phyloP scores from a whole-genome alignment of 2,888 invertebrate species.

The Stegana nigrithorax region DNA sequence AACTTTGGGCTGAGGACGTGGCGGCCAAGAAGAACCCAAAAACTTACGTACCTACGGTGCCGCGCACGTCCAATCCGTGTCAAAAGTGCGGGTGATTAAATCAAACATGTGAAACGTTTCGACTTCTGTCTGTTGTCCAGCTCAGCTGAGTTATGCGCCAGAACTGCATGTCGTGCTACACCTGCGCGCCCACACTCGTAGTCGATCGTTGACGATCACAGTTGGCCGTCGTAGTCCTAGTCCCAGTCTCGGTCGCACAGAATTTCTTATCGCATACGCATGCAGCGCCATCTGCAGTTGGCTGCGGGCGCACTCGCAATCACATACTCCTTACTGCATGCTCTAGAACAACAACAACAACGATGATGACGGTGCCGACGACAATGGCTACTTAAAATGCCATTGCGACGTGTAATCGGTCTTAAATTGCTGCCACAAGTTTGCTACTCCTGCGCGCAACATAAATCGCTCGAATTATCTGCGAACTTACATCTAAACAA shows the following conservation, averaged over 20 bases:
- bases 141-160: not conserved
- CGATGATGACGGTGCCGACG: conserved; percentile 45
- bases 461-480: conserved; percentile 56
- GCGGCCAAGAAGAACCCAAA: conserved; percentile 36
- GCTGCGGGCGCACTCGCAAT: not conserved
- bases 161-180: not conserved
- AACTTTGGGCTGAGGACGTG: conserved; percentile 46
- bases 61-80: conserved; percentile 8
- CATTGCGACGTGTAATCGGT: conserved; percentile 58
- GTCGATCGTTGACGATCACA: no score
- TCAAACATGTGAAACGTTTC: not conserved
- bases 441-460: conserved; percentile 17
- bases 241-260: conserved; percentile 37
- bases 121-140: conserved; percentile 2
- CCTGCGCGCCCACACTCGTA: conserved; percentile 31
- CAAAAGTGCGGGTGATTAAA: conserved; percentile 23
- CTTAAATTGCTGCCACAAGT: conserved; percentile 54
- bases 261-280: not conserved
- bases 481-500: conserved; percentile 47
- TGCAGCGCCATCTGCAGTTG: conserved; percentile 11
- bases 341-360: no score
- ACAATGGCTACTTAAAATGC: conserved; percentile 61
- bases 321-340: not conserved
- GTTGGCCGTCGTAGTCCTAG: no score
- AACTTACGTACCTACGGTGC: conserved; percentile 11